Evolutionary conservation across 2,113 vertebrate genomes (phyloP).

Genomic region (Hylia prasina): DNA sequence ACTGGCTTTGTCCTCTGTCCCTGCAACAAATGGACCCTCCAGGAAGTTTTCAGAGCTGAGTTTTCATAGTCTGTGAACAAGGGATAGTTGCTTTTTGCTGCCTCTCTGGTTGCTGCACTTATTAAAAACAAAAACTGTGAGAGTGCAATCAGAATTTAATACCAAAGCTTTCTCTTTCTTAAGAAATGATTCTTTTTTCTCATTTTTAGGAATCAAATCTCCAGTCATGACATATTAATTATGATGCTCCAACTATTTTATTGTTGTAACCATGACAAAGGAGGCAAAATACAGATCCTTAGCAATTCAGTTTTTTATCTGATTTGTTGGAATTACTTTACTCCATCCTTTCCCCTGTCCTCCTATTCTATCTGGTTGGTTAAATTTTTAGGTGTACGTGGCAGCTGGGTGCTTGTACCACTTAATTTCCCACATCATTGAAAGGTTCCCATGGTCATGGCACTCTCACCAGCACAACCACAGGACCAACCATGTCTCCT

Average conservation of each 20-base stretch:
- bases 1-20: background rate
- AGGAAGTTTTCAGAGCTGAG: background rate
- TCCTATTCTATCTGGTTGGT: background rate
- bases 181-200: background rate
- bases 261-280: background rate
- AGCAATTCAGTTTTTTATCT: background rate
- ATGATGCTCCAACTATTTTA: background rate
- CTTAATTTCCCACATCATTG: background rate
- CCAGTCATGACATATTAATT: background rate
- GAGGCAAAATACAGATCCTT: background rate
- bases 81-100: background rate
- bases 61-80: background rate
- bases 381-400: background rate
- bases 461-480: background rate
- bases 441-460: background rate
- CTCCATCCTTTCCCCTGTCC: background rate
- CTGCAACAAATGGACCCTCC: background rate
- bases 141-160: background rate
- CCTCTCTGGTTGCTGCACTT: background rate
- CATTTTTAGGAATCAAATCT: background rate
- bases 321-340: background rate
- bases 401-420: background rate
- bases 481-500: accelerated
- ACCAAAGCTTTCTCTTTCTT: background rate
- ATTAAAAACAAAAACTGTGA: background rate